Evolutionary conservation across 30 jellyfish, hydroid and myxozoan species (phyloP).

Genomic region (Pseudorhiza aurosa): DNA sequence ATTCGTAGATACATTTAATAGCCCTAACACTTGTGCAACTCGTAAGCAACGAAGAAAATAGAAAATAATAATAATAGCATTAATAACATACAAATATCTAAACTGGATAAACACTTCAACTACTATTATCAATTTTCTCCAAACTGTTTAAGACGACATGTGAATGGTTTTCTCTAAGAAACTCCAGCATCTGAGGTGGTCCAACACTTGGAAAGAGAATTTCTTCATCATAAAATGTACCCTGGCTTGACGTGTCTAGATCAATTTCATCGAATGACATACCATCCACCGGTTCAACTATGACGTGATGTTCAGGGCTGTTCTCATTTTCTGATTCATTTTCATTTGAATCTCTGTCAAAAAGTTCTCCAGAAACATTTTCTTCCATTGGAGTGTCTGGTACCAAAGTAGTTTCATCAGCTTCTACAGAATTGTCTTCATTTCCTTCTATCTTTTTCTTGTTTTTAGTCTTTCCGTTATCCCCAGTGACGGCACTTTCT

Average conservation of each 20-base stretch:
- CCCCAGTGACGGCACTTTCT: too few species aligned
- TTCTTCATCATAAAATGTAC: background rate
- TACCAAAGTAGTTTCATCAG: background rate
- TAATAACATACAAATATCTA: too few species aligned
- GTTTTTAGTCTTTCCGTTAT: too few species aligned
- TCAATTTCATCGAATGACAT: slow-evolving; percentile 21
- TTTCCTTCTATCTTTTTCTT: background rate
- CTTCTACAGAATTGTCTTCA: background rate
- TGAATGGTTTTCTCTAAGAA: slow-evolving; percentile 33
- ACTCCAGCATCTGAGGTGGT: slow-evolving; percentile 72
- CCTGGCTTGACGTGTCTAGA: background rate
- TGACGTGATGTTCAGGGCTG: background rate
- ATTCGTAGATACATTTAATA: too few species aligned
- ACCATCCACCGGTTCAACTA: background rate
- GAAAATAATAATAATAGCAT: too few species aligned
- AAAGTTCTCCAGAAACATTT: background rate
- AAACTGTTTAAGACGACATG: too few species aligned
- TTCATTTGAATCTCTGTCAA: background rate
- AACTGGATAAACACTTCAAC: too few species aligned
- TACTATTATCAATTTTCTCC: too few species aligned
- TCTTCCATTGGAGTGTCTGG: background rate
- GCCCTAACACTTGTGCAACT: too few species aligned
- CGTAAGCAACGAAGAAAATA: too few species aligned
- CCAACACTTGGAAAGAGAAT: slow-evolving; percentile 72
- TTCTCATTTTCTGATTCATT: background rate